These are phyloP conservation scores for Neodon shergylaensis DNA, from an alignment of 2,113 vertebrate species.

Conservation along the genomic window DNA sequence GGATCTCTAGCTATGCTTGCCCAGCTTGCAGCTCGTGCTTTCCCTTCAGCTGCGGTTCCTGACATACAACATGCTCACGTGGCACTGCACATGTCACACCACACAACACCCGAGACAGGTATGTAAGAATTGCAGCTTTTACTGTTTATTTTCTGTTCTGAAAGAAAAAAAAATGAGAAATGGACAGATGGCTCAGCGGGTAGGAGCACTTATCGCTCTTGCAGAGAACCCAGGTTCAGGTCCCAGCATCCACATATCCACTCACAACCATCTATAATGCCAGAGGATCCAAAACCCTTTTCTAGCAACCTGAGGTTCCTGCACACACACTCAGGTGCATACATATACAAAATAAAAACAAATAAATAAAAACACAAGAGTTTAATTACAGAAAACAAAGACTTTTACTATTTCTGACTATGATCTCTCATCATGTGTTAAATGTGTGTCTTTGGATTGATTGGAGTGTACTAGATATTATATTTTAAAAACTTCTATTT, in stretches of 20 bases:
- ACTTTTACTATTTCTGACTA: not conserved
- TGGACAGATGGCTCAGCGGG: not conserved
- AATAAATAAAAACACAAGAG: not conserved
- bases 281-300: not conserved
- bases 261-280: not conserved
- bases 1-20: not conserved
- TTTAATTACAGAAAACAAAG: not conserved
- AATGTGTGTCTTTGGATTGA: not conserved
- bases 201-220: not conserved
- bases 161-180: not conserved
- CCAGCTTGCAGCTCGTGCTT: too few species aligned
- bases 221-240: not conserved
- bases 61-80: not conserved
- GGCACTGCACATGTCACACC: not conserved
- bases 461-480: not conserved
- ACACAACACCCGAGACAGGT: not conserved
- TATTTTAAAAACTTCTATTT: not conserved
- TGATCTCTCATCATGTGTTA: not conserved
- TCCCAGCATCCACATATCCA: not conserved
- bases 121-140: not conserved
- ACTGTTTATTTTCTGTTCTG: not conserved
- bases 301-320: too few species aligned
- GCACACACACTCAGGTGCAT: too few species aligned
- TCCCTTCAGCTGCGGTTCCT: not conserved
- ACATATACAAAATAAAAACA: not conserved